These are phyloP conservation scores for Stenichneumon culpator DNA, from an alignment of 2,888 invertebrate genomes.

Conservation along the genomic window DNA sequence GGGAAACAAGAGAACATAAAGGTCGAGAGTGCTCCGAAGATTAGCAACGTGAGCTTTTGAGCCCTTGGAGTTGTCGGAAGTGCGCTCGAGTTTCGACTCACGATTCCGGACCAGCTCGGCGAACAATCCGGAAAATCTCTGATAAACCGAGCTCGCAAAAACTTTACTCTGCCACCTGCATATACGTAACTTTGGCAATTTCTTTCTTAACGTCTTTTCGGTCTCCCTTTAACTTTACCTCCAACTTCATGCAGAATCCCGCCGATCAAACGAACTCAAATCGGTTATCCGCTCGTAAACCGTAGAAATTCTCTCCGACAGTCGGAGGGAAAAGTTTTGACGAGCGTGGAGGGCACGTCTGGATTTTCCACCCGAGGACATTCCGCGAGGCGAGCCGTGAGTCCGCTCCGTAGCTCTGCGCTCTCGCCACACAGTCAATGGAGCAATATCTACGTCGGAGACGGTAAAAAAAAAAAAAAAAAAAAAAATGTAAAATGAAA, in stretches of 20 bases:
- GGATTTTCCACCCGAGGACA: background rate
- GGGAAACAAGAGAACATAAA: slow-evolving; percentile 18
- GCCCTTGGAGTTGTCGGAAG: slow-evolving; percentile 32
- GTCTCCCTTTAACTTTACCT: slow-evolving; percentile 23
- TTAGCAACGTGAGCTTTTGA: slow-evolving; percentile 46
- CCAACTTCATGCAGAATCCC: slow-evolving; percentile 25
- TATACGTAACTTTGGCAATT: slow-evolving; percentile 30
- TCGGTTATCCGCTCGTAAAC: slow-evolving; percentile 36
- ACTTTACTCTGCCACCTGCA: slow-evolving; percentile 10
- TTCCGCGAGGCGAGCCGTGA: background rate
- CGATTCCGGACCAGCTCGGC: background rate
- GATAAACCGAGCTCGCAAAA: slow-evolving; percentile 8
- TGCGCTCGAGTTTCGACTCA: slow-evolving; percentile 20
- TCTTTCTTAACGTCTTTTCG: slow-evolving; percentile 25
- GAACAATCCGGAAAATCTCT: slow-evolving; percentile 35
- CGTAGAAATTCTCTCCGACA: slow-evolving; percentile 4
- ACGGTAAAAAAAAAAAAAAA: background rate
- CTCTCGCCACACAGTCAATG: slow-evolving; percentile 15
- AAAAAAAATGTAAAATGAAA: background rate
- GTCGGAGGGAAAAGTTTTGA: slow-evolving; percentile 30
- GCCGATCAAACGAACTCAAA: slow-evolving; percentile 34
- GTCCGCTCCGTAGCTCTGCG: background rate
- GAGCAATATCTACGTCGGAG: background rate
- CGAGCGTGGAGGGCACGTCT: background rate
- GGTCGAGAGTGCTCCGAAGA: slow-evolving; percentile 39